A percentile compares a stretch with the other conserved stretches of the same genome.
Evolutionary conservation across 1,140 invertebrate species (phyloP).

Genomic region (Coptotermes formosanus): DNA sequence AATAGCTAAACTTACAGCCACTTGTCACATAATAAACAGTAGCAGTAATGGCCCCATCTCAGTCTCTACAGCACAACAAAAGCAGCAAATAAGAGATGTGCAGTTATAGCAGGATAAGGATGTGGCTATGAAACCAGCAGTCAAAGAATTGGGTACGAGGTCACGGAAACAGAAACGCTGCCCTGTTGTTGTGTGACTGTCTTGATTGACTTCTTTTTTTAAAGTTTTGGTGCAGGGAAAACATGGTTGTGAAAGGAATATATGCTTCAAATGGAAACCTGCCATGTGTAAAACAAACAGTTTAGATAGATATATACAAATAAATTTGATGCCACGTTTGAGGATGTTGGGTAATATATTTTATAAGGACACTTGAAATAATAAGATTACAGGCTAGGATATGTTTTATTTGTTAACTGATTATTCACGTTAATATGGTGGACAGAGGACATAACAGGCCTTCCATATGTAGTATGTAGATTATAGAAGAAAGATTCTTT

Average conservation of each 20-base stretch:
- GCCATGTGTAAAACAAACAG: background rate
- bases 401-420: background rate
- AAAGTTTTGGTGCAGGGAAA: background rate
- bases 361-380: background rate
- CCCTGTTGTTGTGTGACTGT: background rate
- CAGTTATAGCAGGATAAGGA: background rate
- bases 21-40: background rate
- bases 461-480: background rate
- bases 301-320: background rate
- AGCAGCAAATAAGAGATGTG: constrained; percentile 9
- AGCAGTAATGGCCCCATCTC: background rate
- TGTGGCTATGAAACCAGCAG: background rate
- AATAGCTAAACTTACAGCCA: background rate
- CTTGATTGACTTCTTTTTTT: background rate
- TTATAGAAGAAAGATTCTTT: background rate
- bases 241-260: background rate
- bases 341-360: background rate
- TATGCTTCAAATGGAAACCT: background rate
- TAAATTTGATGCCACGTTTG: background rate
- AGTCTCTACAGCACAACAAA: background rate
- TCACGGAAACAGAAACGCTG: background rate
- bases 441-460: background rate
- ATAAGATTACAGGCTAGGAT: background rate
- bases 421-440: background rate
- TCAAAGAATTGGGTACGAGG: background rate